Percentiles rank a stretch among this genome's conserved stretches.
Evolutionary conservation across 2,113 vertebrate genomes (phyloP).

Genomic region (Hippocampus comes): DNA sequence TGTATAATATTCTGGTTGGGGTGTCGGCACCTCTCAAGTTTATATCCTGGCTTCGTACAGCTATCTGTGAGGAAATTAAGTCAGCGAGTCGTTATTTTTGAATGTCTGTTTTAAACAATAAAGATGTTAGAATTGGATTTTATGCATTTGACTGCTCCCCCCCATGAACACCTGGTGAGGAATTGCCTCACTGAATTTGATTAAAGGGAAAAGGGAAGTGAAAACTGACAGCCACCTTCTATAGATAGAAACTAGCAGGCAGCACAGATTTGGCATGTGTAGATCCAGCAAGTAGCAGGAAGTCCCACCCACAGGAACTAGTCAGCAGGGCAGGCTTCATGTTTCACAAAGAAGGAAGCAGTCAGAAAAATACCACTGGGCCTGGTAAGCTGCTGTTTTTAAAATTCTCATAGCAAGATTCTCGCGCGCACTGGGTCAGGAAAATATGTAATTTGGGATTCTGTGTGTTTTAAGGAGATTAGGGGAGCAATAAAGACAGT

Average conservation of each 20-base stretch:
- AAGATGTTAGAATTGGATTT: background rate
- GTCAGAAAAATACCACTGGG: background rate
- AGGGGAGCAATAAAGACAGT: background rate
- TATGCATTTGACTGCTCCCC: background rate
- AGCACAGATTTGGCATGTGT: background rate
- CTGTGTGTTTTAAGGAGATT: background rate
- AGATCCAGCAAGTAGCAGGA: background rate
- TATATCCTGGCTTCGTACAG: too few relatives aligned
- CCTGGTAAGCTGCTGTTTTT: constrained; percentile 22
- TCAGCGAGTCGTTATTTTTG: background rate
- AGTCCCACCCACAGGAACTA: constrained; percentile 46
- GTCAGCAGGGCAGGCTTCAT: background rate
- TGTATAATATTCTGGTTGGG: too few relatives aligned
- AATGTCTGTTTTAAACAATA: background rate
- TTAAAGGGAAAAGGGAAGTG: background rate
- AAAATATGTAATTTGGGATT: background rate
- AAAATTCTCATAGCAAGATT: background rate
- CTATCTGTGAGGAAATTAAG: too few relatives aligned
- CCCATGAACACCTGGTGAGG: background rate
- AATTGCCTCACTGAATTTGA: background rate
- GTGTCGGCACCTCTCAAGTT: too few relatives aligned
- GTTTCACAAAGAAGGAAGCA: constrained; percentile 13
- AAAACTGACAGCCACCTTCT: background rate
- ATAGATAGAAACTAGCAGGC: background rate
- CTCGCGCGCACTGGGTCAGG: background rate